Evolutionary conservation across 2,113 vertebrate genomes (phyloP).

Genomic region (Camelus dromedarius): DNA sequence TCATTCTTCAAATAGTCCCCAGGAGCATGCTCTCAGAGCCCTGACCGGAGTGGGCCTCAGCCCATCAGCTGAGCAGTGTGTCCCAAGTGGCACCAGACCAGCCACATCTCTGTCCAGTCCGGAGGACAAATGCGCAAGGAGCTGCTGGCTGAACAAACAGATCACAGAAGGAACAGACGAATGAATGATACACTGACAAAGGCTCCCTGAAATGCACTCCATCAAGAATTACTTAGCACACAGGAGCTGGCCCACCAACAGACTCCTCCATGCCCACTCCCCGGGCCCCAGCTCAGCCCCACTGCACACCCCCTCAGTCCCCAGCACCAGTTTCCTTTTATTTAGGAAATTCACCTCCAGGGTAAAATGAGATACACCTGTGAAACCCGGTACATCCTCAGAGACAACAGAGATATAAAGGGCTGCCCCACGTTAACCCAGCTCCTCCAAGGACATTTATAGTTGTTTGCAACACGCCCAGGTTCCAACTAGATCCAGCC

Average conservation of each 20-base stretch:
- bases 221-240: not conserved
- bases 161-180: not conserved
- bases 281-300: not conserved
- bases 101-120: not conserved
- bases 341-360: slow-evolving; percentile 16
- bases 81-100: not conserved
- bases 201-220: not conserved
- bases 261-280: not conserved
- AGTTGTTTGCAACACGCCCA: not conserved
- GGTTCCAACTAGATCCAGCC: slow-evolving; percentile 48
- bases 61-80: not conserved
- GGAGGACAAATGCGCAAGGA: not conserved
- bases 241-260: not conserved
- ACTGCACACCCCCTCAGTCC: not conserved
- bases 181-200: not conserved
- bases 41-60: not conserved
- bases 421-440: not conserved
- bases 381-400: not conserved
- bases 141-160: not conserved
- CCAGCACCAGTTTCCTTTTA: not conserved
- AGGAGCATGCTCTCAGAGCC: not conserved
- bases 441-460: slow-evolving; percentile 1
- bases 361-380: not conserved
- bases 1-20: not conserved
- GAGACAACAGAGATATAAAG: not conserved